phyloP scores from a whole-genome alignment of 2,113 vertebrate genomes.

The Ranitomeya variabilis region DNA sequence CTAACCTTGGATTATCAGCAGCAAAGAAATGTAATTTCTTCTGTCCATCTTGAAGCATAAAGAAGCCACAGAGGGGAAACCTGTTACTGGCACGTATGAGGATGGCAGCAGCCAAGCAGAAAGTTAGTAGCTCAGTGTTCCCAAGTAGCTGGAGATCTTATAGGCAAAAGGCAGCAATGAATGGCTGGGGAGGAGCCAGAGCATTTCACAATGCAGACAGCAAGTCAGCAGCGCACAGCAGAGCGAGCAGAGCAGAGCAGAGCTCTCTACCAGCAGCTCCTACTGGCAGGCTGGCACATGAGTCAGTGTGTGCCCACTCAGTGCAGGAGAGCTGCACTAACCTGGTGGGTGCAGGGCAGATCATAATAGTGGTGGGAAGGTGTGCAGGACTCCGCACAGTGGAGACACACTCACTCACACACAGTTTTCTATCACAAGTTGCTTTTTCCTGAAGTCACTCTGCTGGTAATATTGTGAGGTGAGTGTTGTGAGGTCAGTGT shows the following conservation, averaged over 20 bases:
- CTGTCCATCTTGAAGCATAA: conserved; percentile 4
- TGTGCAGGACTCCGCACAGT: background rate
- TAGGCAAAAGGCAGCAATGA: conserved; percentile 10
- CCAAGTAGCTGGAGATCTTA: conserved; percentile 2
- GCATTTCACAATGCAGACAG: conserved; percentile 4
- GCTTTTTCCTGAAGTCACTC: too few species aligned
- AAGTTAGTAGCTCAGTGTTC: background rate
- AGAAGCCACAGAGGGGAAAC: background rate
- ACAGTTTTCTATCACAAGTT: background rate
- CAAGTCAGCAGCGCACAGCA: background rate
- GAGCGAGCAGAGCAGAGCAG: background rate
- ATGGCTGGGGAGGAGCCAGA: conserved; percentile 21
- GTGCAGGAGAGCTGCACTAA: background rate
- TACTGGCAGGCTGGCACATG: conserved; percentile 13
- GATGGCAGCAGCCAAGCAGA: conserved; percentile 9
- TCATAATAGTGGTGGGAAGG: background rate
- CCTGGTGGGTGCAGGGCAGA: background rate
- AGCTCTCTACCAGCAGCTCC: background rate
- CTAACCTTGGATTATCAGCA: conserved; percentile 42
- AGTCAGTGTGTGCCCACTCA: conserved; percentile 25
- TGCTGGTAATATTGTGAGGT: too few species aligned
- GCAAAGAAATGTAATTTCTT: conserved; percentile 12
- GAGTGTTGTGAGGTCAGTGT: too few species aligned
- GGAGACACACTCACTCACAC: background rate
- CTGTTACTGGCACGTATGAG: background rate